Base-by-base conservation (phyloP, 1,140 invertebrate species). In the Drosophila eugracilis region DNA sequence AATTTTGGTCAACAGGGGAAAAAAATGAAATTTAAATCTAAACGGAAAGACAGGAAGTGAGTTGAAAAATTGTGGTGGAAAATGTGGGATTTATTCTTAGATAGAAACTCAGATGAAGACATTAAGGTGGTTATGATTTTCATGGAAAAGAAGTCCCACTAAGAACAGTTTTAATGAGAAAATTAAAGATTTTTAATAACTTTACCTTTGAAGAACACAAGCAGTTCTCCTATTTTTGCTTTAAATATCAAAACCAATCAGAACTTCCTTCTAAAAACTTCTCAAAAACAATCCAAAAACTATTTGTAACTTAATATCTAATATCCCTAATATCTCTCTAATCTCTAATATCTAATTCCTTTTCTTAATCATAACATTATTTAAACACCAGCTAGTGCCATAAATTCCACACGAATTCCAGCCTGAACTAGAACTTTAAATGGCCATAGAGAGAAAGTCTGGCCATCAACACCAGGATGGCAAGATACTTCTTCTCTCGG, bases 361-460 rank as follows among this genome's bases (percentile, higher is more conserved):
- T 39, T 39, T 2, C 12, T 41, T 28, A 47, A 14, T 21, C 17
- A 7, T 10, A n/a, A 15, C 32, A n/a, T 28, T 54, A 12, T 37
- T 52, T 26, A 37, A 58, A 7, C 36, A 28, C 26, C 39, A 55
- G n/a, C 26, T 42, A 54, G 32, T 34, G 57, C 10, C 15, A 62
- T 42, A 63, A 63, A 63, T 41, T 42, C 19, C 12, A 12, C 26
- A 19, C 5, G 12, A n/a, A 59, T 30, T 62, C 26, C 26, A 22
- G 28, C 10, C 36, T 34, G 28, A 63, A 63, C 57, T 45, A 63
- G 28, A 36, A 62, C 55, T 44, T 63, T 60, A 45, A 63, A 62
- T 60, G 58, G 54, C 17, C 55, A 21, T 26, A 60, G 59, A 42
- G 59, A 42, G 57, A 63, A 63, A 63, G 59, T 63, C 22, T 26